These are phyloP conservation scores for Liodrosophila aerea DNA, from an alignment of 2,888 invertebrate species.

Conservation along the genomic window DNA sequence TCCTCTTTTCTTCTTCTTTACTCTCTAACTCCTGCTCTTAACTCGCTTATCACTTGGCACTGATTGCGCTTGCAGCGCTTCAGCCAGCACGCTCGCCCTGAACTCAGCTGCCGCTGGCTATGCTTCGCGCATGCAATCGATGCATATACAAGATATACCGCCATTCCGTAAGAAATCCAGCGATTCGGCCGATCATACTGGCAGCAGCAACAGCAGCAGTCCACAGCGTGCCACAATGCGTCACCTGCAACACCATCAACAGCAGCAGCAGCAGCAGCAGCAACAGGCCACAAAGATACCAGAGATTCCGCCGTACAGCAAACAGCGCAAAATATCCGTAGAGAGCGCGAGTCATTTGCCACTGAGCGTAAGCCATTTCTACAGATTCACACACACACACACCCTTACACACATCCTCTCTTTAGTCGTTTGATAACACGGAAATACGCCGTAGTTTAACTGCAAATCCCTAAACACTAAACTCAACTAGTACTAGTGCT, in stretches of 20 bases:
- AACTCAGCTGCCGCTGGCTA: slow-evolving; percentile 62
- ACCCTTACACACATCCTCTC: neutral
- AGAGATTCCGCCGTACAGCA: slow-evolving; percentile 84
- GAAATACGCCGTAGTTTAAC: neutral
- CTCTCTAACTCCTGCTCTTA: slow-evolving; percentile 27
- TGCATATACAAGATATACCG: slow-evolving; percentile 83
- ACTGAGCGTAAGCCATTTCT: slow-evolving; percentile 78
- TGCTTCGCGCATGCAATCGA: slow-evolving; percentile 70
- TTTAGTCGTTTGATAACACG: neutral
- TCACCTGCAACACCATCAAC: slow-evolving; percentile 60
- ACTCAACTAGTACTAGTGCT: slow-evolving; percentile 10
- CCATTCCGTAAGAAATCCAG: slow-evolving; percentile 82
- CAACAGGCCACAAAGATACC: slow-evolving; percentile 79
- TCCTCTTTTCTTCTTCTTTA: slow-evolving; percentile 8
- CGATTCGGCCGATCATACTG: slow-evolving; percentile 79
- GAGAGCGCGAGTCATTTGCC: slow-evolving; percentile 83
- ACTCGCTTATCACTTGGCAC: slow-evolving; percentile 42
- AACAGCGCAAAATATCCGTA: slow-evolving; percentile 84
- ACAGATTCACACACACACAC: neutral
- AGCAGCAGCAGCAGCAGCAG: slow-evolving; percentile 39
- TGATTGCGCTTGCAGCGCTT: slow-evolving; percentile 65
- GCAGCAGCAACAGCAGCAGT: slow-evolving; percentile 80
- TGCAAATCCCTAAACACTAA: neutral
- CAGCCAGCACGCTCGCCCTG: slow-evolving; percentile 78
- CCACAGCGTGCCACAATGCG: slow-evolving; percentile 70